Base-by-base conservation (phyloP, 2,888 invertebrate genomes). In the Drosophila koepferae region DNA sequence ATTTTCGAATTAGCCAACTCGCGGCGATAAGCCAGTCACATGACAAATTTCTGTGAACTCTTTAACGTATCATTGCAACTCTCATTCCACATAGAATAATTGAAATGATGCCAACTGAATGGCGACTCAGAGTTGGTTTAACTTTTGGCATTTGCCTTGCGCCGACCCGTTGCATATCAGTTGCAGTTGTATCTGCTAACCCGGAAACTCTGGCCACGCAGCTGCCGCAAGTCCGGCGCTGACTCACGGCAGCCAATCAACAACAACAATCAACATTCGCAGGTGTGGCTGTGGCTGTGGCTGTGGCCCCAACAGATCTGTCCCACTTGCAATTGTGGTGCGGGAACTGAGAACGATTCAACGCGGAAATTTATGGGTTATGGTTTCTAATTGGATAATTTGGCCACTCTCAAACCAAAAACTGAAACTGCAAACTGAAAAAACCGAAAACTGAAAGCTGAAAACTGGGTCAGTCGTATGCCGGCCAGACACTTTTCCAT, bases 211-310 rank as follows among this genome's bases (percentile, higher is more conserved):
- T 56, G 63, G 62, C 63, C 56, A 65, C 62, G 68, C 77, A 70
- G 74, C 77, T 76, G 67, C 34, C 23, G 49, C 36, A 7, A 51
- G 69, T 56, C 68, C 74, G 40, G 18, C 63, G 79, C 82, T 83
- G 83, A 81, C 77, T 84, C 82, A 86, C 66, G 56, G 60, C 63
- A 61, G 64, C 72, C 72, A 61, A 69, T 81, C 49, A 51, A 10
- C 12, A 20, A 20, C 23, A 28, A 28, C 72, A 61, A 69, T 81
- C 49, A 51, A 10, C 12, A 2, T 34, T 85, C 86, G 89, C 90
- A 90, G 91, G 90, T 90, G 91, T 90, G 90, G 90, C 89, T 48
- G 89, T 89, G n/a, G n/a, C n/a, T n/a, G n/a, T n/a, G 88, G 91
- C 91, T 90, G 91, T 90, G 90, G 90, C 89, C 56, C 12, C 69